These are phyloP conservation scores for Aromia moschata DNA, from an alignment of 2,888 invertebrate genomes.

Conservation along the genomic window DNA sequence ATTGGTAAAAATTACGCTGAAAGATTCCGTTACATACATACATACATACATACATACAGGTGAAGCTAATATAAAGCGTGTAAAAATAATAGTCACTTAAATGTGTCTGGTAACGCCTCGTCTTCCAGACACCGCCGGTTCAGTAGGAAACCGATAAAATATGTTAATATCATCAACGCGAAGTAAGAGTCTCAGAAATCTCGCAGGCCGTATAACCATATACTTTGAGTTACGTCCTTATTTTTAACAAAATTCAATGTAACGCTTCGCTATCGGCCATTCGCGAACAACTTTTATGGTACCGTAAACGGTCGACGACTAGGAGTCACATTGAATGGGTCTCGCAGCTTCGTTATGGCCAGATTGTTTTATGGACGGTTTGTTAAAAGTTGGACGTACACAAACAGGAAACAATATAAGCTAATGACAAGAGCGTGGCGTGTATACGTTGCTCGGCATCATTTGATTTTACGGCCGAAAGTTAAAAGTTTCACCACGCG, in stretches of 20 bases:
- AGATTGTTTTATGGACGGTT: conserved; percentile 24
- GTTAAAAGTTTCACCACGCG: conserved; percentile 9
- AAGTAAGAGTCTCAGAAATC: too few relatives aligned
- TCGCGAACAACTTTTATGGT: conserved; percentile 35
- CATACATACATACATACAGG: too few relatives aligned
- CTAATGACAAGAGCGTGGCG: neutral
- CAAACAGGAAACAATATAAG: conserved; percentile 15
- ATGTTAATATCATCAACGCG: too few relatives aligned
- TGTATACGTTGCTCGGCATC: neutral
- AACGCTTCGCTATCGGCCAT: conserved; percentile 36
- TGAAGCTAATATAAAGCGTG: too few relatives aligned
- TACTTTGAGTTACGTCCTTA: too few relatives aligned
- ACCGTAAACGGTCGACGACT: conserved; percentile 28
- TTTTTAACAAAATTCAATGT: conserved; percentile 21
- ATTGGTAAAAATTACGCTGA: too few relatives aligned
- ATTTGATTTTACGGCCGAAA: conserved; percentile 15
- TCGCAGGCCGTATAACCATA: too few relatives aligned
- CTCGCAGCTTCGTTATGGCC: conserved; percentile 15
- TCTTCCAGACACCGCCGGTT: too few relatives aligned
- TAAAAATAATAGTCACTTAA: too few relatives aligned
- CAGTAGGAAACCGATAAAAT: too few relatives aligned
- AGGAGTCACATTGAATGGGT: conserved; percentile 31
- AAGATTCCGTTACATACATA: too few relatives aligned
- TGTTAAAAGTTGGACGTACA: conserved; percentile 16
- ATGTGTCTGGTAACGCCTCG: too few relatives aligned